phyloP scores from a whole-genome alignment of 1,140 invertebrate species.

The Lutraria rhynchaena region DNA sequence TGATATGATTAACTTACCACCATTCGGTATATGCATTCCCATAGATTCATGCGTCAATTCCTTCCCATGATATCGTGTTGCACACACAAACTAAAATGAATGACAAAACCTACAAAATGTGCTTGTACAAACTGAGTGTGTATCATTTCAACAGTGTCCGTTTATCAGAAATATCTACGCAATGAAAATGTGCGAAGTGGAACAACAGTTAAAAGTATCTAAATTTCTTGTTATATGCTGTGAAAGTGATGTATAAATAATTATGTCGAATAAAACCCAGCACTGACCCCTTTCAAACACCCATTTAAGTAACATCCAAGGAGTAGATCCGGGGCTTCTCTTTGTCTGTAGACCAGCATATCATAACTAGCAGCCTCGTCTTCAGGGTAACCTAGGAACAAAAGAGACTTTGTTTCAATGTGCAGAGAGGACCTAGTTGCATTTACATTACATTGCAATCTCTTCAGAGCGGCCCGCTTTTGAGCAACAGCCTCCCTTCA shows the following conservation, averaged over 20 bases:
- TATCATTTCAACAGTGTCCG: not conserved
- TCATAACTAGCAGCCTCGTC: constrained; percentile 64
- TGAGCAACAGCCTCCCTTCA: too few species aligned
- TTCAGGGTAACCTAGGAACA: constrained; percentile 52
- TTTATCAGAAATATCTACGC: not conserved
- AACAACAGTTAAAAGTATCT: too few species aligned
- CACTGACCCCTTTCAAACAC: constrained; percentile 61
- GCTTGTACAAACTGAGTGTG: not conserved
- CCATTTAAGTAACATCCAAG: constrained; percentile 56
- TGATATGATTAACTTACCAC: constrained; percentile 43
- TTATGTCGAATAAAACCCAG: too few species aligned
- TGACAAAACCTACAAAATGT: constrained; percentile 6
- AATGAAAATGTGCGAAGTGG: too few species aligned
- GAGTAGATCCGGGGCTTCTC: constrained; percentile 63
- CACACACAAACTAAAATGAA: constrained; percentile 63
- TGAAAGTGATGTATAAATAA: too few species aligned
- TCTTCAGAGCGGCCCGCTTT: too few species aligned
- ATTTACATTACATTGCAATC: too few species aligned
- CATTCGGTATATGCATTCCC: constrained; percentile 66
- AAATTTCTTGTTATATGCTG: too few species aligned
- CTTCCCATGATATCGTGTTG: constrained; percentile 63
- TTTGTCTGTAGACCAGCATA: constrained; percentile 60
- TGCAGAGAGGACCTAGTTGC: too few species aligned
- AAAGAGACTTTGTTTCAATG: too few species aligned
- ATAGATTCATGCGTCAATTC: constrained; percentile 62